Evolutionary conservation across 2,797 vertebrate genomes (phyloP).

Genomic region (Okamejei kenojei): DNA sequence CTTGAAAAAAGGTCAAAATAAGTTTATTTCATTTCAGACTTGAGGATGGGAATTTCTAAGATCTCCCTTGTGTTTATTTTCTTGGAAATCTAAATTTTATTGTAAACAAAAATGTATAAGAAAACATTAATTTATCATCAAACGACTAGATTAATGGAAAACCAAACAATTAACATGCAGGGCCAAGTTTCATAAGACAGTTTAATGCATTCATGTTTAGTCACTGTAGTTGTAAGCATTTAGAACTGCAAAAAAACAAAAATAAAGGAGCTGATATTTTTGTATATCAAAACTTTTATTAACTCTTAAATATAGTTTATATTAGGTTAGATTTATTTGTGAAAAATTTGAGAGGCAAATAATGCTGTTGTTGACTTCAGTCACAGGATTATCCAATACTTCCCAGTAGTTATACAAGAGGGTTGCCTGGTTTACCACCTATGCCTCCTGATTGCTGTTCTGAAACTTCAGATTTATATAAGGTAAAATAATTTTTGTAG

Average conservation of each 20-base stretch:
- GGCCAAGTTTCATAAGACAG: not conserved
- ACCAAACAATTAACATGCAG: too few species aligned
- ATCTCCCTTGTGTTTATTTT: not conserved
- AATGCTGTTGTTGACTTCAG: slow-evolving; percentile 44
- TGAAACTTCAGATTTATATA: slow-evolving; percentile 56
- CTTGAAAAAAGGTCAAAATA: not conserved
- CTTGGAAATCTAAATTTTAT: not conserved
- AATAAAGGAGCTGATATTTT: not conserved
- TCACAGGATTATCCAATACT: slow-evolving; percentile 48
- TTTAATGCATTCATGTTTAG: not conserved
- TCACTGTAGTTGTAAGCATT: not conserved
- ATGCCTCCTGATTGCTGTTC: slow-evolving; percentile 45
- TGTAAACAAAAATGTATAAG: not conserved
- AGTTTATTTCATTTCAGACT: not conserved
- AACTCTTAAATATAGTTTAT: not conserved
- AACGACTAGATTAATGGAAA: not conserved
- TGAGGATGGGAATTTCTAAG: not conserved
- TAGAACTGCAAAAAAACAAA: not conserved
- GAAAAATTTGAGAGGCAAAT: slow-evolving; percentile 12
- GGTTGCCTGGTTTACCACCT: slow-evolving; percentile 47
- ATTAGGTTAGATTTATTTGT: not conserved
- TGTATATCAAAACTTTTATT: not conserved
- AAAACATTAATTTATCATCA: not conserved
- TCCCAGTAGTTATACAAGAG: slow-evolving; percentile 57
- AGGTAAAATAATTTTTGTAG: slow-evolving; percentile 54